Base-by-base conservation (phyloP, 2,113 vertebrate genomes). In the Corythoichthys intestinalis region DNA sequence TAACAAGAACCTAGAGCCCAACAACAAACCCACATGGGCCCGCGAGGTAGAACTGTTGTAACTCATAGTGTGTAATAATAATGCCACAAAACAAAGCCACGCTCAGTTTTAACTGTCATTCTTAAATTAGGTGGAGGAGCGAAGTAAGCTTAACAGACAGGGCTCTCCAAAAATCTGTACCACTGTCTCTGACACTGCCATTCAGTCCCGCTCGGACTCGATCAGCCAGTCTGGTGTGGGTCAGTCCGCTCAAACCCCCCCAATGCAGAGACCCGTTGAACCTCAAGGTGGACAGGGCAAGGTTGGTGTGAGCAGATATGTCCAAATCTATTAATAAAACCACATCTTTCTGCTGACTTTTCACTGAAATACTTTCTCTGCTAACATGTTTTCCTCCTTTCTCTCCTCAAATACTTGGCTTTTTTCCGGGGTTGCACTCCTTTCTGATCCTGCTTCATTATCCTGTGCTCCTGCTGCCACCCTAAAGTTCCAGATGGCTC, bases 261-360 rank as follows among this genome's bases (percentile, higher is more conserved):
- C 94, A 6, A 95, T 96, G 93, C 95, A 97, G 87, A 92, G 95
- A 72, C 94, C 94, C 0, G 95, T 96, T 6, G 95, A 97, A 79
- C 94, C 94, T 46, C 94, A 95, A 81, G 95, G 95, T n/a, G 94
- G 94, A 62, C 94, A 94, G 65, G 92, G 95, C 84, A 97, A 97
- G 94, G 95, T 97, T 79, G 80, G 78, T 82, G 61, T 64, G 44
- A 69, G 11, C 14, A 44, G 41, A 4, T 64, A n/a, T 39, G 72
- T 34, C 20, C 47, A 65, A 66, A 49, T 11, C 62, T 48, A 35
- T 15, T 12, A 6, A 6, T 49, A 52, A 11, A 41, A 47, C 11
- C 34, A 53, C 5, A 0, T 4, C 28, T 70, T 46, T 77, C 50
- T 57, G 70, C 37, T 74, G 72, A 75, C 75, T 78, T 74, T 65